Evolutionary conservation across 2,113 vertebrate species (phyloP).

Genomic region (Lophochroa leadbeateri): DNA sequence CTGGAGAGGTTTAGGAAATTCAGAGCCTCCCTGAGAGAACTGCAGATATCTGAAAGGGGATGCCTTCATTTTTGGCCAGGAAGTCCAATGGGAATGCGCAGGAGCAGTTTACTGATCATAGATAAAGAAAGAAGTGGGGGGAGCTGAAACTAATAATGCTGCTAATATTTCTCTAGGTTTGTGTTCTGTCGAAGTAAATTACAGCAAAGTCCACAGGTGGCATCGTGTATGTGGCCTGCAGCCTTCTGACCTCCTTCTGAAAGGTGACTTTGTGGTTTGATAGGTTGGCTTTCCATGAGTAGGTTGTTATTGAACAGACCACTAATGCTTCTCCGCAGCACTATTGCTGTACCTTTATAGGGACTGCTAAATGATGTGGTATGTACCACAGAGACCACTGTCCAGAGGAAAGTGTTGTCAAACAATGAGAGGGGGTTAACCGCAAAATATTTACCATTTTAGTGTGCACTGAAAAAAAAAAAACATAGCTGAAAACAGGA

Average conservation of each 20-base stretch:
- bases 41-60: not conserved
- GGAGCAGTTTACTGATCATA: not conserved
- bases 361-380: slow-evolving; percentile 6
- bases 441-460: slow-evolving; percentile 14
- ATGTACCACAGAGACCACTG: slow-evolving; percentile 28
- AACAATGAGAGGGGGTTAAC: not conserved
- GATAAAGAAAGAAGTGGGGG: not conserved
- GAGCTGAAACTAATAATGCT: not conserved
- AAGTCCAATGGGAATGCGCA: not conserved
- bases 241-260: not conserved
- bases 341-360: not conserved
- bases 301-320: not conserved
- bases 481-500: not conserved
- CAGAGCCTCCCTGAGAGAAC: not conserved
- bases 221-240: not conserved
- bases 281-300: not conserved
- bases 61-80: not conserved
- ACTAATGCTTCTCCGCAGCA: slow-evolving; percentile 1
- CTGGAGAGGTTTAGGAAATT: not conserved
- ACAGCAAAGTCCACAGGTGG: not conserved
- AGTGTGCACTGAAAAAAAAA: not conserved
- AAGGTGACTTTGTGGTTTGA: not conserved
- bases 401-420: not conserved
- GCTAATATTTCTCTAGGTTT: not conserved
- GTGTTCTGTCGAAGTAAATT: not conserved